Evolutionary conservation across 2,888 invertebrate genomes (phyloP), one percentile per base, ranked within the genome.

Genomic region (Flexamia atlantica): DNA sequence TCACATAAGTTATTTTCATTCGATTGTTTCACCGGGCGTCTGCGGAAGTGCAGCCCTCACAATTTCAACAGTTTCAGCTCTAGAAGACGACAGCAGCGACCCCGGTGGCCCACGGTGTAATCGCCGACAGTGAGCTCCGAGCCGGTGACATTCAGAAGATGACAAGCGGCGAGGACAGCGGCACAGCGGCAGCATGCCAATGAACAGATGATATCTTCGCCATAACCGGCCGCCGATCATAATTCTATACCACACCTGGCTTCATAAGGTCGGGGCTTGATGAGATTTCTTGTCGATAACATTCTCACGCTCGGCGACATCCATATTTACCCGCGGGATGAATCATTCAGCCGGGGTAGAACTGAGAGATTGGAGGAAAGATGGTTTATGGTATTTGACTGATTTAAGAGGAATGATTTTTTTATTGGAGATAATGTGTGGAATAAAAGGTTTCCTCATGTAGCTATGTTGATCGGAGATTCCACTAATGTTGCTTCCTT

Each of bases 211-310:
- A 28, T 64, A 64, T 64, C 64, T 64, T 30, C 64, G 64, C 64
- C 64, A 64, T 64, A 64, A 28, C 28, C 64, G 30, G 28, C 2
- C 64, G 30, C 28, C 30, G n/a, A 64, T 64, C 64, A 64, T 30
- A 64, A 64, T 64, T 64, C 64, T 30, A 30, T 64, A 64, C 64
- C 28, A 64, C 64, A 64, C 64, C 64, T 64, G 64, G 64, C 64
- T 64, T 64, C 64, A 64, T 64, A 64, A 64, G 64, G 64, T 30
- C 3, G 2, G 2, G 7, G 28, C 14, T 17, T 64, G 64, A 64
- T 28, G 28, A 64, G 64, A 64, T 30, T 28, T 12, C 25, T 30
- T 4, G 64, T 64, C 30, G 64, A 64, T 64, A 64, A 64, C 30
- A 64, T 64, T 64, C 64, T 64, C 64, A 64, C 64, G 64, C 64